Base-by-base conservation (phyloP, 2,797 vertebrate genomes). In the Micromesistius poutassou region DNA sequence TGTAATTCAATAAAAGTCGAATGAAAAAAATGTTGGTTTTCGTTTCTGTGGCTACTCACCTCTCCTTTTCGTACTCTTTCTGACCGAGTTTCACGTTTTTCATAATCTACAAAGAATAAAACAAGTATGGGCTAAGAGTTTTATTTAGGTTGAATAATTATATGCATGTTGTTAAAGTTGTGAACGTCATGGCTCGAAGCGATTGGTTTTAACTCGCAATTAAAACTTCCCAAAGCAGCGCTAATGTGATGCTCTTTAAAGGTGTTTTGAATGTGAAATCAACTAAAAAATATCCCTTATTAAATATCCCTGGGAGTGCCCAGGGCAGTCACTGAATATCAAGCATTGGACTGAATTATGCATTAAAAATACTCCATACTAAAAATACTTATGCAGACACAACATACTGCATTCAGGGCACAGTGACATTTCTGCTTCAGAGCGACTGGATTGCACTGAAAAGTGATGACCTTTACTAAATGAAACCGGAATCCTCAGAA, bases 31-130 rank as follows among this genome's bases (percentile, higher is more conserved):
- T n/a, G 30, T 19, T 71, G 8, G 36, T 38, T 38, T 38, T 38
- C 4, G 10, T 1, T 3, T 1, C 25, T 25, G n/a, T 25, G 25
- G n/a, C 8, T 1, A 72, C 86, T 83, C 93, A 98, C 97, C 97
- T 99, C 83, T 99, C 97, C 95, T 98, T 88, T 92, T 98, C 96
- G 75, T 97, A 98, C 86, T 99, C 97, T 55, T 95, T 95, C 90
- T 94, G 93, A 75, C 97, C 96, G 28, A 94, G 91, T 91, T 86
- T 96, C 76, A 97, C 90, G 1, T 94, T 86, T 87, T 96, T 98
- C 97, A 99, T 99, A 77, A 98, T 84, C 97, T 99, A 78, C 6
- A 81, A 71, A 77, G n/a, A 75, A 80, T 86, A 74, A 77, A 73
- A 74, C 25, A 79, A 33, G n/a, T 0, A 68, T 28, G 62, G n/a